Conservation (phyloP, 1,140 invertebrate genomes). For the Apis florea region DNA sequence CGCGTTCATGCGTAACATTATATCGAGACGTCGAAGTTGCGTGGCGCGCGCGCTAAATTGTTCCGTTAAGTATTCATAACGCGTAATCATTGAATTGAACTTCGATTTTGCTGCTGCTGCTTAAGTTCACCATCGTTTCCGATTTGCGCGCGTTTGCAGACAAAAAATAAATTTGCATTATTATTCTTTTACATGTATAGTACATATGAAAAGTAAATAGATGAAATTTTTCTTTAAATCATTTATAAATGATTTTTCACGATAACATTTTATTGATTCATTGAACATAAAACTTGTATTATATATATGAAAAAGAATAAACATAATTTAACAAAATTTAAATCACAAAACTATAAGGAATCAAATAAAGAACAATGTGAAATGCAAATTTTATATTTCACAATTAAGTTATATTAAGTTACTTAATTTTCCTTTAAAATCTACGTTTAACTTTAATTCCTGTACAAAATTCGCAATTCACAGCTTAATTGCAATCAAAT, state of each 20-base stretch:
- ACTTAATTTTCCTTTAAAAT: neutral
- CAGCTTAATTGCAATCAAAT: neutral
- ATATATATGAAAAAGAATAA: neutral
- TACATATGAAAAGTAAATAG: too few species aligned
- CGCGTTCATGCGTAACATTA: slow-evolving; percentile 16
- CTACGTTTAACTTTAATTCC: neutral
- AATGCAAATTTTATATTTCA: neutral
- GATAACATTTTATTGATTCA: too few species aligned
- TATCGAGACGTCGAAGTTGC: slow-evolving; percentile 16
- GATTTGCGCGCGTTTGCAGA: neutral
- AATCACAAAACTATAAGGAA: neutral
- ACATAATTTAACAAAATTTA: neutral
- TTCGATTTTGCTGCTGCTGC: neutral
- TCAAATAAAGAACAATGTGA: neutral
- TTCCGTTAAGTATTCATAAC: slow-evolving; percentile 30
- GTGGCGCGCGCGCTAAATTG: slow-evolving; percentile 38
- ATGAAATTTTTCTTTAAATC: too few species aligned
- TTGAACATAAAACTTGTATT: too few species aligned
- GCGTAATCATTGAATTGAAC: slow-evolving; percentile 34
- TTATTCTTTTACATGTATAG: too few species aligned
- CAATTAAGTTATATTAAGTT: neutral
- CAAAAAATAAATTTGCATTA: too few species aligned
- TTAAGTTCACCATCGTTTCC: neutral
- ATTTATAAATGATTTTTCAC: too few species aligned
- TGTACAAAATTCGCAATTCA: too few species aligned